Percentiles rank a stretch among this genome's conserved stretches.
These are phyloP conservation scores for Noctilio leporinus DNA, from an alignment of 2,113 vertebrate genomes.

Conservation along the genomic window DNA sequence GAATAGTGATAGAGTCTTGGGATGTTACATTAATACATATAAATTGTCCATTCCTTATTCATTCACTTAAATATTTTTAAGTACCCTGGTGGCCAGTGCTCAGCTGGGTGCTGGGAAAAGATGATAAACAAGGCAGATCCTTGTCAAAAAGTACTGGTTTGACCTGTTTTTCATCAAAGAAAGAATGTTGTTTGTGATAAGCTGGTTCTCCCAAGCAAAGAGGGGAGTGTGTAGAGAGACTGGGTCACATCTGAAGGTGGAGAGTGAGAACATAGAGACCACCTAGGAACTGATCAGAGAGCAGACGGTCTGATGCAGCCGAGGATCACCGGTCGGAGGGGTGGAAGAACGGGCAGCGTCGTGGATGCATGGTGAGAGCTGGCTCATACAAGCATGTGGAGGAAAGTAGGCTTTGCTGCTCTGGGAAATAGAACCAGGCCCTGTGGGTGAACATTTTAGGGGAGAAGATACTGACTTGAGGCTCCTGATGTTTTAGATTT, in stretches of 20 bases:
- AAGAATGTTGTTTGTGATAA: neutral
- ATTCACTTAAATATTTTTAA: slow-evolving; percentile 10
- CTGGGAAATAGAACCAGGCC: neutral
- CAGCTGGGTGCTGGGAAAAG: neutral
- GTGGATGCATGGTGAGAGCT: neutral
- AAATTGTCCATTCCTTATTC: neutral
- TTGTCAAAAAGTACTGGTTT: neutral
- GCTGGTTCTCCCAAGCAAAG: neutral
- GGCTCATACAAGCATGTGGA: neutral
- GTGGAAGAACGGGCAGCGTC: neutral
- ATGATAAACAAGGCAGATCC: neutral
- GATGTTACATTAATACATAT: neutral
- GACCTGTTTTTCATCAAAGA: neutral
- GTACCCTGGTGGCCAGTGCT: neutral
- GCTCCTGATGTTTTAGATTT: neutral
- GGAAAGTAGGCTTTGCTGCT: neutral
- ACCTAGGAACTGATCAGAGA: neutral
- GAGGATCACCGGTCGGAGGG: neutral
- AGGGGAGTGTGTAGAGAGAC: neutral
- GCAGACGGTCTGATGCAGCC: neutral
- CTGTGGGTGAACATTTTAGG: neutral
- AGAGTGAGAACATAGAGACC: neutral
- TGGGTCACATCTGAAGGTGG: neutral
- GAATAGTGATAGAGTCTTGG: neutral
- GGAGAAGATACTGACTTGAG: neutral